Evolutionary conservation across 2,113 vertebrate genomes (phyloP).

Genomic region (Datnioides undecimradiatus): DNA sequence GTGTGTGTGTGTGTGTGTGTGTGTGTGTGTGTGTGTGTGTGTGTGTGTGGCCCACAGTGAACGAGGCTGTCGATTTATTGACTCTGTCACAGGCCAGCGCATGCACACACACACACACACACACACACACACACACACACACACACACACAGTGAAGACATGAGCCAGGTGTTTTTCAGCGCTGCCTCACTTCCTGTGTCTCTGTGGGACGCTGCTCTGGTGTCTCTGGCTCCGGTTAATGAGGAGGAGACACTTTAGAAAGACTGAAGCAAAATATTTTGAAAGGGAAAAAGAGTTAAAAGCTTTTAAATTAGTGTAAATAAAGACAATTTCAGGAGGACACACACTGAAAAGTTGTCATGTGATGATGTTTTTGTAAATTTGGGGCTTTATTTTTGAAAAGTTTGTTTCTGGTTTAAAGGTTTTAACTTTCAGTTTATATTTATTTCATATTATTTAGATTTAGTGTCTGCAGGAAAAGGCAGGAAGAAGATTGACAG

Average conservation of each 20-base stretch:
- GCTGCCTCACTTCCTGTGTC: conserved; percentile 29
- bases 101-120: conserved; percentile 87
- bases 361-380: too few relatives aligned
- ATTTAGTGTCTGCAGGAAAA: too few relatives aligned
- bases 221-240: background rate
- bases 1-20: conserved; percentile 47
- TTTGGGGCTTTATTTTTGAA: too few relatives aligned
- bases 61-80: conserved; percentile 89
- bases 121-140: conserved; percentile 75
- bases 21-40: conserved; percentile 42
- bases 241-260: too few relatives aligned
- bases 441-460: too few relatives aligned
- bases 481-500: background rate
- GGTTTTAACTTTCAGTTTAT: background rate
- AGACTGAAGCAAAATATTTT: too few relatives aligned
- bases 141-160: conserved; percentile 76
- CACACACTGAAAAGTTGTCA: too few relatives aligned
- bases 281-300: too few relatives aligned
- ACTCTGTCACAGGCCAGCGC: conserved; percentile 87
- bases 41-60: conserved; percentile 84
- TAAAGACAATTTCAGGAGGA: too few relatives aligned
- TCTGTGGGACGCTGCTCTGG: conserved; percentile 25
- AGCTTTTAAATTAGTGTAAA: too few relatives aligned
- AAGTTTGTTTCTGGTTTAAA: too few relatives aligned
- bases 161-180: conserved; percentile 83